Conservation (phyloP, 2,888 invertebrate genomes). For the Piscicola geometra region DNA sequence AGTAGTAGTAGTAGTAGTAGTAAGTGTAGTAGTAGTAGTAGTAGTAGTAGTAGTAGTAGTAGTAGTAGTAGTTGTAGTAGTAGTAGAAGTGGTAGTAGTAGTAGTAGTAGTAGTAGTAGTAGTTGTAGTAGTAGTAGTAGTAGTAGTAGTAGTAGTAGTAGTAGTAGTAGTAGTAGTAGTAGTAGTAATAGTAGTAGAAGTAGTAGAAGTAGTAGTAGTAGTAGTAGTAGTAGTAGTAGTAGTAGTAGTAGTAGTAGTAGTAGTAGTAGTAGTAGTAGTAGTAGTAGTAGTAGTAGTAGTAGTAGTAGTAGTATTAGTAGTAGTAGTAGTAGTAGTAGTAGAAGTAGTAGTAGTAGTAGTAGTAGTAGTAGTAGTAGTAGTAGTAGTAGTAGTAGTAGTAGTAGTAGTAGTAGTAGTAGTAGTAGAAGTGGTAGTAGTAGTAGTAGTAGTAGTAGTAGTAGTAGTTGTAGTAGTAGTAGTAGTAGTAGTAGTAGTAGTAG, state of each 20-base stretch:
- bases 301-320: too few relatives aligned
- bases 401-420: neutral
- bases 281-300: neutral
- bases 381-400: neutral
- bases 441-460: neutral
- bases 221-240: neutral
- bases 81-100: conserved; percentile 31
- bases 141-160: conserved; percentile 10
- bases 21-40: too few relatives aligned
- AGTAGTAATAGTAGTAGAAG: conserved; percentile 32
- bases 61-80: conserved; percentile 27
- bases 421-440: too few relatives aligned
- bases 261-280: neutral
- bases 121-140: conserved; percentile 30
- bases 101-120: conserved; percentile 34
- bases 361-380: neutral
- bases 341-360: neutral
- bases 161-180: conserved; percentile 33
- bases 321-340: too few relatives aligned
- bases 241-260: neutral
- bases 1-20: too few relatives aligned
- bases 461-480: neutral
- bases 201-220: conserved; percentile 31
- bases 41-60: too few relatives aligned
- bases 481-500: neutral